Evolutionary conservation across 30 jellyfish, hydroid and myxozoan genomes (phyloP), one percentile per base, ranked within the genome.

Genomic region (Nemopilema nomurai): DNA sequence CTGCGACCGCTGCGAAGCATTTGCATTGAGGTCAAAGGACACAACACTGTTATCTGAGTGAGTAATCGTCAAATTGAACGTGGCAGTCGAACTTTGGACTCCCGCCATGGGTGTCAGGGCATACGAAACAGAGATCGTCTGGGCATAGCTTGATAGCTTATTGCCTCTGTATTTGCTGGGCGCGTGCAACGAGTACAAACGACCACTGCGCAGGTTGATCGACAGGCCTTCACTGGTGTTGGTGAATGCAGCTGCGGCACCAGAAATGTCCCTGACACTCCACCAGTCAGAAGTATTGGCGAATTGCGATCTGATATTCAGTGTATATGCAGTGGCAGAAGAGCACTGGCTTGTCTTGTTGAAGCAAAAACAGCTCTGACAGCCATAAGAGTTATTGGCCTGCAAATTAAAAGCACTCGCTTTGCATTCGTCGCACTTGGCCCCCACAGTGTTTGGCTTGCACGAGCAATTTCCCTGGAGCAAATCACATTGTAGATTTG

Each of bases 301-400:
- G 64, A 88, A 88, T 18, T 21, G 52, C 24, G 89, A 69, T 22
- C 24, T 26, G 33, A 79, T 72, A 33, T 49, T 49, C 19, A 69
- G 18, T 1, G 76, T 31, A 28, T 71, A 72, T 41, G 29, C 91
- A 9, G 24, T 32, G 19, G 96, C 87, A 19, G 90, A 79, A 8
- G 76, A 66, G 51, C 97, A 91, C 26, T 67, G 77, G 31, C 69
- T 71, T 13, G 96, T 82, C 49, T 91, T 71, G 80, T 86, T 81
- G 91, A 69, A 91, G 79, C 97, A 91, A 79, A 82, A 91, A 66
- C 97, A 91, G 4, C 80, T 29, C 84, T 84, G 94, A 41, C 97
- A 91, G 32, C 97, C 97, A 49, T 85, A 49, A 1, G 84, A 66
- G 62, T 91, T 81, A 21, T 57, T 28, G 0, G 74, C 32, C 51